Percentiles rank a stretch among this genome's conserved stretches.
These are phyloP conservation scores for Stenopsyche tienmushanensis DNA, from an alignment of 1,140 invertebrate species.

Conservation along the genomic window DNA sequence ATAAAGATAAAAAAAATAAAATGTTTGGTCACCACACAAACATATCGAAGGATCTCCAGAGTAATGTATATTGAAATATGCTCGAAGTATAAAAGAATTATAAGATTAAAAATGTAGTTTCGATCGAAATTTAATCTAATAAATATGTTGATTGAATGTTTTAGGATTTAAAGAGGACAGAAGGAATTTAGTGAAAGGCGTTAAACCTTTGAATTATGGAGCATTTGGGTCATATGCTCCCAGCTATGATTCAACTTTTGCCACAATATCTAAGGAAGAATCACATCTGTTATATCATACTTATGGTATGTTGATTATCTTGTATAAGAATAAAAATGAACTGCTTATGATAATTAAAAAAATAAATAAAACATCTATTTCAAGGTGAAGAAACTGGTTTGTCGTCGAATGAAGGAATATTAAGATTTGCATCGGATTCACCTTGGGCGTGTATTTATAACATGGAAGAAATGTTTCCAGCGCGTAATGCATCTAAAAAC, in stretches of 20 bases:
- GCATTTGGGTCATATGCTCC: constrained; percentile 95
- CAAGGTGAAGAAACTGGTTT: constrained; percentile 50
- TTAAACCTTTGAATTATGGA: constrained; percentile 91
- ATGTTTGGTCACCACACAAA: too few species aligned
- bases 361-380: background rate
- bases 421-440: constrained; percentile 54
- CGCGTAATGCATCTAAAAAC: constrained; percentile 9
- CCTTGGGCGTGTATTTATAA: constrained; percentile 53
- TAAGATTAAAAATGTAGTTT: background rate
- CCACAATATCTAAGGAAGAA: constrained; percentile 91
- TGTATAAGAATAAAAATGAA: background rate
- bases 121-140: too few species aligned
- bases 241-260: constrained; percentile 91
- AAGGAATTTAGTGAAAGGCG: constrained; percentile 83
- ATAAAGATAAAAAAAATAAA: too few species aligned
- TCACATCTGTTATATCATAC: constrained; percentile 88
- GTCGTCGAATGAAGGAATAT: constrained; percentile 48
- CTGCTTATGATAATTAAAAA: background rate
- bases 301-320: constrained; percentile 64
- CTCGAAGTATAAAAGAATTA: background rate
- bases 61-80: background rate
- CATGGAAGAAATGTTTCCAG: constrained; percentile 54
- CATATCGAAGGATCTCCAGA: background rate
- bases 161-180: constrained; percentile 82
- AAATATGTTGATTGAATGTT: too few species aligned